Conservation (phyloP, 1,140 invertebrate species). For the Cyrtorhinus lividipennis region DNA sequence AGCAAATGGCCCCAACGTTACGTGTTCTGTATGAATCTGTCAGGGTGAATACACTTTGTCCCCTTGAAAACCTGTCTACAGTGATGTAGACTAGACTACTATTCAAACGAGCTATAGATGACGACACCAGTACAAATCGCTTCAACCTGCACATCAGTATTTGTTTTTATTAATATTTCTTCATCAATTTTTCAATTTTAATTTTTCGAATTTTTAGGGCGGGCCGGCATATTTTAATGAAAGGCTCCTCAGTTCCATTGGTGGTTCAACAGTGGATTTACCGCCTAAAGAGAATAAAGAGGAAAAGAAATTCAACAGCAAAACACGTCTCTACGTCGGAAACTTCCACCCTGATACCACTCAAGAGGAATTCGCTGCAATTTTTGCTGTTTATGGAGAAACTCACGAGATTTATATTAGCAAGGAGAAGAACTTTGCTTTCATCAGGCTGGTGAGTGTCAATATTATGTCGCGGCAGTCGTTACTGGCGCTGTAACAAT, state of each 20-base stretch:
- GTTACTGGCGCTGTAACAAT: slow-evolving; percentile 19
- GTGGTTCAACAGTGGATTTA: slow-evolving; percentile 55
- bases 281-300: slow-evolving; percentile 44
- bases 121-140: too few species aligned
- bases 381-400: slow-evolving; percentile 76
- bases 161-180: too few species aligned
- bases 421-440: slow-evolving; percentile 93
- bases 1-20: too few species aligned
- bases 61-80: too few species aligned
- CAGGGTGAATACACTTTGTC: too few species aligned
- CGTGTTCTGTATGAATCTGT: too few species aligned
- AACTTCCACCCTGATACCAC: slow-evolving; percentile 76
- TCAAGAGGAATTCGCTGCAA: slow-evolving; percentile 71
- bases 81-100: too few species aligned
- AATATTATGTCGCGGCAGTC: too few species aligned
- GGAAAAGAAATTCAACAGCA: slow-evolving; percentile 74
- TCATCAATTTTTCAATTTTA: background rate
- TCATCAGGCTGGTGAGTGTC: slow-evolving; percentile 86
- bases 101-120: too few species aligned
- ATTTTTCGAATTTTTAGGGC: background rate
- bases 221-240: slow-evolving; percentile 51
- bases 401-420: slow-evolving; percentile 85
- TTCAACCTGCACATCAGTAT: too few species aligned
- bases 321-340: slow-evolving; percentile 87
- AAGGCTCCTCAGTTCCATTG: slow-evolving; percentile 45